Evolutionary conservation across 2,888 invertebrate genomes (phyloP), one percentile per base, ranked within the genome.

Genomic region (Sarcophaga rosellei): DNA sequence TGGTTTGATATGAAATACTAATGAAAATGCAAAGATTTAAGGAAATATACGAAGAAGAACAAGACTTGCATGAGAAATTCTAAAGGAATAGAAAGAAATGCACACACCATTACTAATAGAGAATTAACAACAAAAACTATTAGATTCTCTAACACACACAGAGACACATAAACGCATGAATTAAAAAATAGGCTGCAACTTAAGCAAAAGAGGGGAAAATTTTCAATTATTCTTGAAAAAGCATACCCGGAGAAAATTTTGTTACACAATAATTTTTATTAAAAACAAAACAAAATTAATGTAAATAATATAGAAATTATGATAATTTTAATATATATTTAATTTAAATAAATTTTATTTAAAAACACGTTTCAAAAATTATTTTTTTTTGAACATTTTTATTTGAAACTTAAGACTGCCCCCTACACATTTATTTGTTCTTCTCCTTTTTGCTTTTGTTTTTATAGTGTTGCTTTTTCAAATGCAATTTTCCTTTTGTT

Each of bases 31-130:
- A 53, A 75, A 84, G 78, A 78, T 66, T 79, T 69, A 44, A 75
- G 70, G 62, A 73, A 61, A 21, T 61, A 44, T n/a, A 62, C 57
- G 45, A 59, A 70, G 69, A 76, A 45, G 47, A 59, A 77, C 53
- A 77, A 53, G 62, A 8, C 81, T 76, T 65, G 5, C 45, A 57
- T 53, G 35, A 47, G 15, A 35, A 65, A 25, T 75, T 53, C 66
- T 63, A 57, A 76, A 83, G 83, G 77, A 81, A 84, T 75, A 81
- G 84, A 84, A 86, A 86, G 86, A 78, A 86, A 86, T 86, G 86
- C 86, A 86, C 77, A 86, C 77, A 81, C 35, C 10, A 84, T 63
- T 78, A 75, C 80, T 74, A 74, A 63, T 70, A 77, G 59, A 62
- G 25, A 0, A 53, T 15, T 47, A 69, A 80, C 23, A 66, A 45